Base-by-base conservation (phyloP, 2,797 vertebrate species). In the Ataeniobius toweri region DNA sequence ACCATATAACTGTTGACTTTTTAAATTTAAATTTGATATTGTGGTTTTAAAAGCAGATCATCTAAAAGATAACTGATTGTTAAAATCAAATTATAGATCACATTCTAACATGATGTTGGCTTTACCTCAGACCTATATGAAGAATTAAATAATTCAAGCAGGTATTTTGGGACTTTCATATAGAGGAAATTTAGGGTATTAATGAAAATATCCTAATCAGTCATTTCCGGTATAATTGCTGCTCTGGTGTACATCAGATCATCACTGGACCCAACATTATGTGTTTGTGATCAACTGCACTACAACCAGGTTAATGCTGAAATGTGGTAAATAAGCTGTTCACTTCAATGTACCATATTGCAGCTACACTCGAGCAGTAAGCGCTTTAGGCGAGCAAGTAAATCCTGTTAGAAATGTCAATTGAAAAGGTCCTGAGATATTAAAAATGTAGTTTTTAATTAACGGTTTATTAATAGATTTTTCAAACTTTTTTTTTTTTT, bases 381-480 rank as follows among this genome's bases (percentile, higher is more conserved):
- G 89, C 80, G 92, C 94, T 95, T 89, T 90, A 89, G 93, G 95
- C 93, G 68, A 93, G 90, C 88, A 93, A 92, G 86, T 91, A 90
- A 93, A 94, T 93, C 94, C 91, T 93, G 94, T 94, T 92, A 93
- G 88, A 94, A 95, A 95, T 93, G 92, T 94, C 93, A 94, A 94
- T 93, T 94, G 90, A 91, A 94, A 95, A 95, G 92, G 94, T 95
- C 94, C 95, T 87, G 89, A 94, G 94, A 95, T 94, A 94, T 94
- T 95, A 96, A 94, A 94, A 95, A 95, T 94, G 89, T 94, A 93
- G 91, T 93, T 95, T 96, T 95, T 96, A 96, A 96, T 96, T 96
- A 95, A 94, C 92, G 94, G 90, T 92, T 94, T 95, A 95, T 95
- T 95, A 95, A 95, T 95, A 95, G 94, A 95, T 95, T 95, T 95